Evolutionary conservation across 2,888 invertebrate species (phyloP), one percentile per base, ranked within the genome.

Genomic region (Amphiduros pacificus): DNA sequence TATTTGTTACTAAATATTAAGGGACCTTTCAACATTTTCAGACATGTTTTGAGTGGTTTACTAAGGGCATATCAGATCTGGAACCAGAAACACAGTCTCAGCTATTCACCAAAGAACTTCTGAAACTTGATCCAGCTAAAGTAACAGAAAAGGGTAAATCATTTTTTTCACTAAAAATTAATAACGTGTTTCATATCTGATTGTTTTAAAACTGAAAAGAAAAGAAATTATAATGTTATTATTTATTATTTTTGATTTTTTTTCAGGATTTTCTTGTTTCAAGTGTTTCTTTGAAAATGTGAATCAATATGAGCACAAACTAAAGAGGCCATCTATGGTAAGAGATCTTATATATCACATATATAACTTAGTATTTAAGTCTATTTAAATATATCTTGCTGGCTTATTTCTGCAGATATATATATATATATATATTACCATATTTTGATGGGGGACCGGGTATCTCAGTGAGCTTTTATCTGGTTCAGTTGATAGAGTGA

Each of bases 11-110:
- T n/a, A n/a, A n/a, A n/a, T n/a, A n/a, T n/a, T n/a, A n/a, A n/a
- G n/a, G n/a, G n/a, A n/a, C 11, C 36, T 36, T 36, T n/a, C n/a
- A n/a, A n/a, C 20, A n/a, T 36, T 69, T 70, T 17, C 71, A 84
- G 83, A 80, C 78, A 2, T 84, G 84, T 64, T 85, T 83, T 71
- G 81, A 82, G 51, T 85, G 85, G 85, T 84, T 85, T 71, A 79
- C 76, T 55, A 77, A 77, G 62, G 82, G 84, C 29, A 69, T 83
- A 27, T 73, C 76, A 59, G 85, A 85, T 69, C 68, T 85, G 61
- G 84, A 84, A 62, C 72, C 77, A 53, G 83, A 84, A 31, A 83
- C 84, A 1, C 83, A 83, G 66, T 73, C 73, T 29, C 79, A 82
- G 62, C 72, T 85, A 31, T 85, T 85, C 70, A 77, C 80, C 67